These are phyloP conservation scores for Megalurothrips usitatus DNA, from an alignment of 2,888 invertebrate genomes.

Conservation along the genomic window DNA sequence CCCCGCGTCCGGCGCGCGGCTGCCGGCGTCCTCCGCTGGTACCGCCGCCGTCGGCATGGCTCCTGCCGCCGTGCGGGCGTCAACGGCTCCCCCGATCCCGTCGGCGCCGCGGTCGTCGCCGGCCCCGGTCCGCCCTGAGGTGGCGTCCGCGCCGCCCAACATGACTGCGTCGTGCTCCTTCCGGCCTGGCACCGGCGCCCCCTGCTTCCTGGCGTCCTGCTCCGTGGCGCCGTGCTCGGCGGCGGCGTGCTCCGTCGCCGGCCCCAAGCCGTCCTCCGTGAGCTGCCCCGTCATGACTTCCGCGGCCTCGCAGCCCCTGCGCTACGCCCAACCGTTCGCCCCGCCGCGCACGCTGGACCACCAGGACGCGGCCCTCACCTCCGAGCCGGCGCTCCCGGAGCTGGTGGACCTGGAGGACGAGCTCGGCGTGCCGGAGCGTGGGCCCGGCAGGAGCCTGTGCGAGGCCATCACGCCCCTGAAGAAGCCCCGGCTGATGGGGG, in stretches of 20 bases:
- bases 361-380: not conserved
- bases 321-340: not conserved
- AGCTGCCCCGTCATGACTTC: not conserved
- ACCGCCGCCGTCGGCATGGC: too few species aligned
- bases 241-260: not conserved
- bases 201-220: not conserved
- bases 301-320: not conserved
- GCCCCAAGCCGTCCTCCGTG: not conserved
- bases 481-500: not conserved
- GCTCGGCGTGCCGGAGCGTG: not conserved
- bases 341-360: not conserved
- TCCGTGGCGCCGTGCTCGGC: not conserved
- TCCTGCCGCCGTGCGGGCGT: not conserved
- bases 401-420: constrained; percentile 18
- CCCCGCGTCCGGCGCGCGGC: too few species aligned
- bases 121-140: not conserved
- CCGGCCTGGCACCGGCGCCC: not conserved
- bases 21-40: too few species aligned
- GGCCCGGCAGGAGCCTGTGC: not conserved
- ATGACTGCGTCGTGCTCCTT: not conserved
- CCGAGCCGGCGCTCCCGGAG: not conserved
- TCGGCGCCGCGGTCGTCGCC: not conserved
- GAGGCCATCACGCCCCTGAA: not conserved
- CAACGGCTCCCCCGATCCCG: not conserved
- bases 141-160: not conserved